Conservation (phyloP, 1,140 invertebrate genomes). For the Drosophila paulistorum region DNA sequence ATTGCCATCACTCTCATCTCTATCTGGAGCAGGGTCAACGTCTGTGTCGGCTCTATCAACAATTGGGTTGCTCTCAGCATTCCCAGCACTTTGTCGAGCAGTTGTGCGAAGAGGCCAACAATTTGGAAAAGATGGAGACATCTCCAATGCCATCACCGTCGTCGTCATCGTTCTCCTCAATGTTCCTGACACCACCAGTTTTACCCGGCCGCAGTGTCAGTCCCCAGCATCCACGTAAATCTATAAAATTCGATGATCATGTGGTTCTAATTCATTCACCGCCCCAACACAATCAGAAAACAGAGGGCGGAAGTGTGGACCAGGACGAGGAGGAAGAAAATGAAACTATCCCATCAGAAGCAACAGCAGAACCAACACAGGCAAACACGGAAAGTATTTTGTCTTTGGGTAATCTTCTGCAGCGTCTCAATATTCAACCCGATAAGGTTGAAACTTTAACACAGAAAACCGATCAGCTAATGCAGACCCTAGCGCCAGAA, state of each 20-base stretch:
- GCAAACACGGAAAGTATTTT: background rate
- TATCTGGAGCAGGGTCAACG: conserved; percentile 88
- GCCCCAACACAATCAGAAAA: background rate
- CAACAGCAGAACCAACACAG: background rate
- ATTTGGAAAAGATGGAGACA: conserved; percentile 33
- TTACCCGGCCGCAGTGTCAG: background rate
- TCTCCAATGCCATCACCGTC: background rate
- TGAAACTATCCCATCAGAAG: background rate
- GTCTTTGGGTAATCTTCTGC: conserved; percentile 34
- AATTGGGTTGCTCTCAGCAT: conserved; percentile 84
- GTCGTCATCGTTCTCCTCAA: background rate
- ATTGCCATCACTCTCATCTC: conserved; percentile 85
- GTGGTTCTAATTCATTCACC: conserved; percentile 51
- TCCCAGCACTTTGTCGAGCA: conserved; percentile 84
- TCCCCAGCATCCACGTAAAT: conserved; percentile 34
- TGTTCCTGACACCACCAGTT: background rate
- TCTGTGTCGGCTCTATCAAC: conserved; percentile 86
- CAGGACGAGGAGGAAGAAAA: background rate
- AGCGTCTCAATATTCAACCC: conserved; percentile 51
- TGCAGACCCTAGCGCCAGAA: conserved; percentile 54
- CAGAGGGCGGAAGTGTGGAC: background rate
- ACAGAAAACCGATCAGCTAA: conserved; percentile 57
- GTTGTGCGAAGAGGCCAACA: conserved; percentile 82
- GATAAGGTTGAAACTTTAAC: conserved; percentile 39
- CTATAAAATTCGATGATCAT: conserved; percentile 55